Evolutionary conservation across 2,888 invertebrate genomes (phyloP).

Genomic region (Pantelozetes paolii): DNA sequence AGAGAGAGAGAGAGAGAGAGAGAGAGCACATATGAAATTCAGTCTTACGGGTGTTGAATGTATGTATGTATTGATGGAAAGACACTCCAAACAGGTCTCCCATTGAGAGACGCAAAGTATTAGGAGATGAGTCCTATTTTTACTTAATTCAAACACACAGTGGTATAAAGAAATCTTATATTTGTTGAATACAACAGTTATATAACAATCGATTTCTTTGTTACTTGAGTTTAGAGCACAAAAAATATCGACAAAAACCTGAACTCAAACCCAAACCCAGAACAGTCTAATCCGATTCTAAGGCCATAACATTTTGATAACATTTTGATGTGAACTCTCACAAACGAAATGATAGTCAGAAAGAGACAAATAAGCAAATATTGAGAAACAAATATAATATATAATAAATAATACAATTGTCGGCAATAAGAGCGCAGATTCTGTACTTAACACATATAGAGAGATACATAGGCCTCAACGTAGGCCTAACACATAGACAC

Average conservation of each 20-base stretch:
- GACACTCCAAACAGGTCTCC: conserved; percentile 7
- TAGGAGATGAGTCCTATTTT: not conserved
- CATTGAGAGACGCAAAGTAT: conserved; percentile 25
- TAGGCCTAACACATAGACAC: no score
- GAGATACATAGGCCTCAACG: no score
- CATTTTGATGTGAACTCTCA: no score
- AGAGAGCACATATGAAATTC: no score
- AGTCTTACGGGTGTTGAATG: not conserved
- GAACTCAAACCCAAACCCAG: not conserved
- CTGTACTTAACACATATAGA: conserved; percentile 27
- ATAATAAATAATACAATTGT: not conserved
- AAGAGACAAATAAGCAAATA: conserved; percentile 15
- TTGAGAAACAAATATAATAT: conserved; percentile 11
- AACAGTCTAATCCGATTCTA: not conserved
- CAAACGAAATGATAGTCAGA: conserved; percentile 3
- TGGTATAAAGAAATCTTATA: conserved; percentile 21
- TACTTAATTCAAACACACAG: conserved; percentile 21
- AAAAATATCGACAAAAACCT: not conserved
- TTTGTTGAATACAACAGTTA: conserved; percentile 33
- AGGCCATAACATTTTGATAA: conserved; percentile 16
- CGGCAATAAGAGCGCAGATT: conserved; percentile 25
- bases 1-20: no score
- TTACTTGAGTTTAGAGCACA: not conserved
- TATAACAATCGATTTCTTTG: conserved; percentile 14
- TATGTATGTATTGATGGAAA: not conserved